Evolutionary conservation across 2,113 vertebrate species (phyloP).

Genomic region (Halichoerus grypus): DNA sequence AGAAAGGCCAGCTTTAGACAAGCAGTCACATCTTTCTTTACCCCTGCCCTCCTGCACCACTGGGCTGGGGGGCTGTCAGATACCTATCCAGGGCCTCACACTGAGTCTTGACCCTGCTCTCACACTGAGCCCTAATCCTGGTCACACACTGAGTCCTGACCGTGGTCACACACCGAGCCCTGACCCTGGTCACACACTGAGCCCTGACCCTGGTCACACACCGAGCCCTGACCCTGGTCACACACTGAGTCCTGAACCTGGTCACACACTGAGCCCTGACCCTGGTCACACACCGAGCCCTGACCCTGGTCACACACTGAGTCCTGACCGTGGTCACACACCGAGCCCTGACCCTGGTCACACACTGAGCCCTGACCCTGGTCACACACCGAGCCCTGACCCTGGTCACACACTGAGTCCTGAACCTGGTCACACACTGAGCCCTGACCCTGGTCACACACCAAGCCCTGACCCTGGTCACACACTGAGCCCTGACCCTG

Average conservation of each 20-base stretch:
- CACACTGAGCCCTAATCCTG: background rate
- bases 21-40: no score
- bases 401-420: background rate
- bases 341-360: background rate
- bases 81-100: background rate
- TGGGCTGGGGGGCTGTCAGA: background rate
- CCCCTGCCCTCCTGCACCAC: no score
- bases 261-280: accelerated
- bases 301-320: background rate
- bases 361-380: background rate
- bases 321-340: background rate
- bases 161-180: background rate
- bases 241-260: background rate
- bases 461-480: background rate
- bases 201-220: background rate
- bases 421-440: background rate
- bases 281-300: no score
- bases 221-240: background rate
- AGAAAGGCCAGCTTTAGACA: background rate
- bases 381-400: background rate
- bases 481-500: background rate
- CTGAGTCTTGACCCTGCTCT: background rate
- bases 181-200: background rate
- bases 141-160: background rate
- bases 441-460: no score